Evolutionary conservation across 2,113 vertebrate genomes (phyloP).

Genomic region (Serinus canaria): DNA sequence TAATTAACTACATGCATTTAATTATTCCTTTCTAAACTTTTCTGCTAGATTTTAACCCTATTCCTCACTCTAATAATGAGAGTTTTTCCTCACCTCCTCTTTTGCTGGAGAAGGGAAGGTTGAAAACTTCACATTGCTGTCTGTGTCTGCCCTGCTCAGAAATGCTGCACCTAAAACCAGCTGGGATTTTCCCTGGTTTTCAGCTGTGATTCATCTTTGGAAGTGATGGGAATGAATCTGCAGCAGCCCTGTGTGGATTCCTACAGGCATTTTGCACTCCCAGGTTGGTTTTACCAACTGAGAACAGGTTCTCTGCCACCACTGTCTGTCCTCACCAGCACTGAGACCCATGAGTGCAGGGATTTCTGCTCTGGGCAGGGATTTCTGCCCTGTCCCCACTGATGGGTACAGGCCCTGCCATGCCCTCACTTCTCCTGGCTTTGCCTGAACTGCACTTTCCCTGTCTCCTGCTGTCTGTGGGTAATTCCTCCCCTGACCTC

Average conservation of each 20-base stretch:
- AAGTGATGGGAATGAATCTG: neutral
- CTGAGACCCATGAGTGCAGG: fast-evolving
- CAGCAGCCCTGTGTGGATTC: neutral
- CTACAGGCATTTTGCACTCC: neutral
- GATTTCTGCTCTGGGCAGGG: neutral
- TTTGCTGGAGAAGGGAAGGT: neutral
- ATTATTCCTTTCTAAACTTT: neutral
- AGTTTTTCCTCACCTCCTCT: neutral
- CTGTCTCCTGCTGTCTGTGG: neutral
- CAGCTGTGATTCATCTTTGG: neutral
- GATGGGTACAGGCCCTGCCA: neutral
- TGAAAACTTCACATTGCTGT: neutral
- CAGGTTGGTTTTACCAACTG: neutral
- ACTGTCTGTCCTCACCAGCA: neutral
- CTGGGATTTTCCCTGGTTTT: neutral
- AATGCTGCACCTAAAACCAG: neutral
- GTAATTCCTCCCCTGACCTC: neutral
- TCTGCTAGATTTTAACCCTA: neutral
- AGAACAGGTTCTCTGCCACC: neutral
- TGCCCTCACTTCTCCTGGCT: neutral
- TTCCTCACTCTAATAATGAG: neutral
- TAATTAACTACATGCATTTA: neutral
- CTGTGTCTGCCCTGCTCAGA: neutral
- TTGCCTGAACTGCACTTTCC: neutral
- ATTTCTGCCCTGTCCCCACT: neutral